These are phyloP conservation scores for Tragopan temminckii DNA, from an alignment of 2,797 vertebrate species.

Conservation along the genomic window DNA sequence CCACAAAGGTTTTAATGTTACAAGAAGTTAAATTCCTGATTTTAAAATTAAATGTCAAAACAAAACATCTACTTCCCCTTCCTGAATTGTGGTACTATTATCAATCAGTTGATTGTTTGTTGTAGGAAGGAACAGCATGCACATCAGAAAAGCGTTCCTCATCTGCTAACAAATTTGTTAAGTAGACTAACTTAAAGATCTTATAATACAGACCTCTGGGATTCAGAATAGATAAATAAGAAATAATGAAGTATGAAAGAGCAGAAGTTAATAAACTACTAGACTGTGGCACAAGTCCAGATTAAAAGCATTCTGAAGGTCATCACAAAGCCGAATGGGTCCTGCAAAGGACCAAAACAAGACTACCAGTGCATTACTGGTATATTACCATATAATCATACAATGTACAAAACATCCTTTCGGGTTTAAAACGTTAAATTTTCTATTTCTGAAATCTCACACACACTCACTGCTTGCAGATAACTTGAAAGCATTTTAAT, in stretches of 20 bases:
- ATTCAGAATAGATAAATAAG: neutral
- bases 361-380: neutral
- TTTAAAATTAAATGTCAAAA: neutral
- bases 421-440: neutral
- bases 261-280: neutral
- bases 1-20: neutral
- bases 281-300: neutral
- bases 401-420: neutral
- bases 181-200: neutral
- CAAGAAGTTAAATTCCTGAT: neutral
- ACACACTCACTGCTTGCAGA: neutral
- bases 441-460: neutral
- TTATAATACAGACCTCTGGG: neutral
- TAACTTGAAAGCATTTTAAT: neutral
- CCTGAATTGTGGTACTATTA: neutral
- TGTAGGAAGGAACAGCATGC: neutral
- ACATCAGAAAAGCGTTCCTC: neutral
- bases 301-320: constrained; percentile 11
- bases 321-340: neutral
- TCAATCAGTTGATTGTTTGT: neutral
- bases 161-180: neutral
- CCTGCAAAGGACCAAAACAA: neutral
- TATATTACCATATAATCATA: neutral
- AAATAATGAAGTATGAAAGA: neutral
- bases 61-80: neutral